Evolutionary conservation across 2,888 invertebrate genomes (phyloP), one percentile per base, ranked within the genome.

Genomic region (Schizotus pectinicornis): DNA sequence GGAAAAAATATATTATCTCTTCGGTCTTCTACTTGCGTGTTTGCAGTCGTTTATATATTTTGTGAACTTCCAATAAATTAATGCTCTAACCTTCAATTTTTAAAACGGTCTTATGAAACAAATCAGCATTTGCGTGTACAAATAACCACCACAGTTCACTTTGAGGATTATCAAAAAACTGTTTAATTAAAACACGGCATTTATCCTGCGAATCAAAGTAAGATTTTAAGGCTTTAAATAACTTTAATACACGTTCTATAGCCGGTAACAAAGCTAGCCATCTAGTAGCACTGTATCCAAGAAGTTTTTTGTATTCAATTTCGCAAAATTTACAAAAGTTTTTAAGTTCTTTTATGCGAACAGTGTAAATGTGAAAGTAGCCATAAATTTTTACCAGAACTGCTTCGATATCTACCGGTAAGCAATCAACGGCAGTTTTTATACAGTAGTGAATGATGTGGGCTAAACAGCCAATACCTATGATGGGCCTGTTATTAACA

Each of bases 281-380:
- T n/a, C n/a, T n/a, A n/a, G n/a, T n/a, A n/a, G n/a, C n/a, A n/a
- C n/a, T n/a, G n/a, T n/a, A n/a, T n/a, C n/a, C n/a, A n/a, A n/a
- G n/a, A n/a, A n/a, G n/a, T n/a, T n/a, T n/a, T n/a, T n/a, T n/a
- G n/a, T n/a, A n/a, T n/a, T n/a, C n/a, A n/a, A n/a, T n/a, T n/a
- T n/a, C n/a, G n/a, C n/a, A n/a, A n/a, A 37, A 37, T 7, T 46
- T 34, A 33, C 46, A 46, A 46, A 46, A 14, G 7, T 47, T 12
- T 34, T 33, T 47, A 3, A 47, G 22, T 47, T 47, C 11, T 34
- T 46, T 11, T 1, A 46, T n/a, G 9, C 46, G 33, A 2, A 46
- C 47, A 14, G 47, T 34, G n/a, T 47, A 47, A 7, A 47, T 47
- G 6, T 47, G 34, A 35, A 47, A 47, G 34, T 11, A 12, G 12